phyloP scores from a whole-genome alignment of 1,140 invertebrate genomes.

The Hyphantria cunea region DNA sequence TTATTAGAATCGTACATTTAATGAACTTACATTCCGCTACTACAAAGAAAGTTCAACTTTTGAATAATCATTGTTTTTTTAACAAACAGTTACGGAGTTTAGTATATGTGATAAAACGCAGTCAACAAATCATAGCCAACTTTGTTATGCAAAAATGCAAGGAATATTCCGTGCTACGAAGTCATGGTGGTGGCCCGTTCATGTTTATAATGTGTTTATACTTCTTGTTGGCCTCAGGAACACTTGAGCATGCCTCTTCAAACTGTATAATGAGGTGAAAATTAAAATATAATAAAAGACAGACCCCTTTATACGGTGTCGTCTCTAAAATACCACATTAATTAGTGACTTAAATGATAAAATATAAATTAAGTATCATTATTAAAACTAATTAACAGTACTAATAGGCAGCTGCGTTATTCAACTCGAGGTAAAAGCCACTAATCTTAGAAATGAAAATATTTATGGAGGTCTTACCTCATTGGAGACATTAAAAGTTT shows the following conservation, averaged over 20 bases:
- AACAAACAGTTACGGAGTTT: constrained; percentile 39
- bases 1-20: background rate
- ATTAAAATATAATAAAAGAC: constrained; percentile 41
- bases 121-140: constrained; percentile 62
- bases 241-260: constrained; percentile 47
- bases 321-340: constrained; percentile 18
- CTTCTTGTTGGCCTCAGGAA: constrained; percentile 49
- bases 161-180: constrained; percentile 67
- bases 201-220: constrained; percentile 64
- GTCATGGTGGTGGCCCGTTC: constrained; percentile 56
- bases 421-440: constrained; percentile 58
- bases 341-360: constrained; percentile 21
- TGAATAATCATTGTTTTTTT: constrained; percentile 23
- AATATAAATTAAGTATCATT: constrained; percentile 36
- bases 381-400: constrained; percentile 54
- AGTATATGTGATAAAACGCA: constrained; percentile 35
- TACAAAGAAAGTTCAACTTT: constrained; percentile 13
- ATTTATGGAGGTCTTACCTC: constrained; percentile 68
- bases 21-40: background rate
- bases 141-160: constrained; percentile 77
- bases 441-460: constrained; percentile 68
- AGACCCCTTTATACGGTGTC: constrained; percentile 3
- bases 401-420: constrained; percentile 43
- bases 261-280: constrained; percentile 46
- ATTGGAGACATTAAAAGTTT: constrained; percentile 78